Base-by-base conservation (phyloP, 2,113 vertebrate genomes). In the Tupaia tana region DNA sequence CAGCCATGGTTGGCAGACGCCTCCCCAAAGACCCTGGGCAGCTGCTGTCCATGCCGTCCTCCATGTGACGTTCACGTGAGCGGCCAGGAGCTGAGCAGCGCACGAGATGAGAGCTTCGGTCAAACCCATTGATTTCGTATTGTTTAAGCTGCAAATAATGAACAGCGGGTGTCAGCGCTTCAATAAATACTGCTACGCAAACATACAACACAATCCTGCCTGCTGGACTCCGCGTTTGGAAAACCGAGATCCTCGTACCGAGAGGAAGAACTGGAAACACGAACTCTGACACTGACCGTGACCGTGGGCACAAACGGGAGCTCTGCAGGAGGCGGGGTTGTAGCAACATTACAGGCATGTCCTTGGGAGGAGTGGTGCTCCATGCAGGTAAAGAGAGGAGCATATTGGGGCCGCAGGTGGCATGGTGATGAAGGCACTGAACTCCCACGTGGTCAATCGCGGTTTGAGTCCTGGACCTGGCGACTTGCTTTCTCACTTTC, bases 1-100 rank as follows among this genome's bases (percentile, higher is more conserved):
- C 0, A 13, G 29, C 20, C 6, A 5, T 1, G 29, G 43, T 1
- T 7, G 64, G 24, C 70, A 24, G 27, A 64, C 6, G 6, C 14
- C 19, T 54, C 43, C 74, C 52, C 3, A 9, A 54, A 73, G 69
- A 20, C 22, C 27, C 1, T 0, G 0, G 25, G n/a, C 0, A 63
- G 43, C 25, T 14, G 1, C 67, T 66, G 58, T 3, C 18, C 18
- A 1, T 43, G 14, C 43, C 13, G 2, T 18, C 52, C 12, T 8
- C 27, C 3, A 1, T 0, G 0, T 1, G 34, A 9, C 0, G 14
- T 31, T 70, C 3, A n/a, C 34, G 52, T 9, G 8, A 22, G 29
- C 12, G 3, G 4, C 5, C 3, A 4, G 29, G 12, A 9, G 7
- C 16, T 8, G 16, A 9, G 2, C 15, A 1, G 54, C 8, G 64